phyloP scores from a whole-genome alignment of 2,113 vertebrate genomes.

The Notarius quadriscutis region DNA sequence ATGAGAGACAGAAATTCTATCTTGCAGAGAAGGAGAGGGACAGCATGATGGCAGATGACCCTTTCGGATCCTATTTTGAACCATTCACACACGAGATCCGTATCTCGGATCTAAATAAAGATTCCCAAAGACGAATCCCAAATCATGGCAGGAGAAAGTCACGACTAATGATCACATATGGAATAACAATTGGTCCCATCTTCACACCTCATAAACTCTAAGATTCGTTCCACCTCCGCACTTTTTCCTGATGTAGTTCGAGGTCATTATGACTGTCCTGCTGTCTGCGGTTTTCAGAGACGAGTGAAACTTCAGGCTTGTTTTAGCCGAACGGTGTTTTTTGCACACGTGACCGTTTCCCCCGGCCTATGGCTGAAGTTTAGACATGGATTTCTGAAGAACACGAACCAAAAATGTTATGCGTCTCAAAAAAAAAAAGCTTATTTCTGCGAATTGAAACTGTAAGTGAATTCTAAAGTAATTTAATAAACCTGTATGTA shows the following conservation, averaged over 20 bases:
- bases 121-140: not conserved
- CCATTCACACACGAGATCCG: slow-evolving; percentile 22
- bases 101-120: slow-evolving; percentile 4
- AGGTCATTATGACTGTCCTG: slow-evolving; percentile 36
- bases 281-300: slow-evolving; percentile 32
- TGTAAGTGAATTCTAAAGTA: not conserved
- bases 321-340: not conserved
- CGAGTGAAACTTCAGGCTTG: slow-evolving; percentile 1
- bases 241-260: not conserved
- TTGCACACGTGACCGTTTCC: no score
- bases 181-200: not conserved
- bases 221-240: not conserved
- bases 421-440: no score
- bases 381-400: not conserved
- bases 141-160: not conserved
- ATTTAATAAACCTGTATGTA: not conserved
- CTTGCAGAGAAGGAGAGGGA: not conserved
- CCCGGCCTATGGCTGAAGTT: not conserved
- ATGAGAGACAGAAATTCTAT: not conserved
- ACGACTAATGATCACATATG: not conserved
- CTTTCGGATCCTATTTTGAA: slow-evolving; percentile 26
- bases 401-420: not conserved
- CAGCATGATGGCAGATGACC: not conserved
- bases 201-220: not conserved
- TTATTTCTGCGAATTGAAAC: not conserved